Evolutionary conservation across 2,888 invertebrate species (phyloP).

Genomic region (Brachyptera risi): DNA sequence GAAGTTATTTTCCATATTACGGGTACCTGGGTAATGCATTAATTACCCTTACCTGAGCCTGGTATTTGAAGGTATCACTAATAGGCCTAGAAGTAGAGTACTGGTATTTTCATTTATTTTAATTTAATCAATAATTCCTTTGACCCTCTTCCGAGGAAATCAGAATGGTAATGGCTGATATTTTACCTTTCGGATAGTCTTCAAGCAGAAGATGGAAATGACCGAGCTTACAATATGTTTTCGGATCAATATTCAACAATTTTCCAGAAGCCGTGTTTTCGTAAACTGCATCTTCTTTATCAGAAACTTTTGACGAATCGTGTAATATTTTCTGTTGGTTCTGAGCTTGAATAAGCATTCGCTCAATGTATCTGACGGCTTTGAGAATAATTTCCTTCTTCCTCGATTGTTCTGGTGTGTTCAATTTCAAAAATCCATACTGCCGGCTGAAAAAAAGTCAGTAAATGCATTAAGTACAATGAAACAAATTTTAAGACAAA

Average conservation of each 20-base stretch:
- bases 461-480: too few species aligned
- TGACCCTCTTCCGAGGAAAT: too few species aligned
- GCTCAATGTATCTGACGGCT: conserved; percentile 80
- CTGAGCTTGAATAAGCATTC: conserved; percentile 77
- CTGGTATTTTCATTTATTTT: too few species aligned
- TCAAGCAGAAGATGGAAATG: conserved; percentile 91
- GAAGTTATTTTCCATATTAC: too few species aligned
- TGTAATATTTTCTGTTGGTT: conserved; percentile 49
- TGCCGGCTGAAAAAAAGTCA: conserved; percentile 84
- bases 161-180: too few species aligned
- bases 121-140: too few species aligned
- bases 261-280: conserved; percentile 38
- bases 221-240: conserved; percentile 91
- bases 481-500: too few species aligned
- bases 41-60: too few species aligned
- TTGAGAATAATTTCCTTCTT: conserved; percentile 78
- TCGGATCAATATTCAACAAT: conserved; percentile 77
- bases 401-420: conserved; percentile 72
- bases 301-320: conserved; percentile 9
- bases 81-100: too few species aligned
- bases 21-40: too few species aligned
- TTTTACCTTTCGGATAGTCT: conserved; percentile 90
- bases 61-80: too few species aligned
- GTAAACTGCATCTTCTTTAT: not conserved
- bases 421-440: conserved; percentile 84